Base-by-base conservation (phyloP, 2,113 vertebrate species). In the Andinoacara biseriatus region DNA sequence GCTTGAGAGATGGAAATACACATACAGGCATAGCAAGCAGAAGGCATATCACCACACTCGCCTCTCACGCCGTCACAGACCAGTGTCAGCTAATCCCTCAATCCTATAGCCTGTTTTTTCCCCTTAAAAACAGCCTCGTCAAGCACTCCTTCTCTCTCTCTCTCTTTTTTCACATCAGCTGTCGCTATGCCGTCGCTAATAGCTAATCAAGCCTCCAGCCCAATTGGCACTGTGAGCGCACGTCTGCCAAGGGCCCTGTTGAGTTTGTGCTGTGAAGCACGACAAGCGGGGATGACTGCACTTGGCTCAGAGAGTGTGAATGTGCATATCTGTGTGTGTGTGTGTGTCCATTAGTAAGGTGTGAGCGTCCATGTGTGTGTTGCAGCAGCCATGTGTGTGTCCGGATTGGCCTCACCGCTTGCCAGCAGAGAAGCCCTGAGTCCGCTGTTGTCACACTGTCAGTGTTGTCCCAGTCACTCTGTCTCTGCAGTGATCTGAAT, bases 191-290 rank as follows among this genome's bases (percentile, higher is more conserved):
- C 58, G 91, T 81, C 78, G 91, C 91, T 94, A 94, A 93, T 94
- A 91, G 92, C 89, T 93, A 94, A 96, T 95, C 91, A 95, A 93
- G 89, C 94, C 84, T 29, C 35, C 85, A 83, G 92, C 88, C 92
- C 93, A 89, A 90, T 87, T 90, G 93, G 87, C 93, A 88, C 80
- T 43, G 43, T n/a, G 76, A 81, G 78, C 43, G 58, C 62, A 43
- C 57, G 88, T 86, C 82, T 86, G 90, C 85, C 31, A 38, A 49
- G 1, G 7, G 78, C 85, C 94, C 87, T 82, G 92, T 93, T 92
- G 92, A 88, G 87, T 90, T 81, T 87, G 86, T 65, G 52, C 78
- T 38, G 67, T 82, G 90, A 89, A 84, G 76, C 91, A 85, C 85
- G 78, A 85, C 89, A 77, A 85, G 92, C 57, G 86, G 87, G 88